A percentile compares a stretch with the other conserved stretches of the same genome.
Evolutionary conservation across 2,113 vertebrate species (phyloP).

Genomic region (Pimephales promelas): DNA sequence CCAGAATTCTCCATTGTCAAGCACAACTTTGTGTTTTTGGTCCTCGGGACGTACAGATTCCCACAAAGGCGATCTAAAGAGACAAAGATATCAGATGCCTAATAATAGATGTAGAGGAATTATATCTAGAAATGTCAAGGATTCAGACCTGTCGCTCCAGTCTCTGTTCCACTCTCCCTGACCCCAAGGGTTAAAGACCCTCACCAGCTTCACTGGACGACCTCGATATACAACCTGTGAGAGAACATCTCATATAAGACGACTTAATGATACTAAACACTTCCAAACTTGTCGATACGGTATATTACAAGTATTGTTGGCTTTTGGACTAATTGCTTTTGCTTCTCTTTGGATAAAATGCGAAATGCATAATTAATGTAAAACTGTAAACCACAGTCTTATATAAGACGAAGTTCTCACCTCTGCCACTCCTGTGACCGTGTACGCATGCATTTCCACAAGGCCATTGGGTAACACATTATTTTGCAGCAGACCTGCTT

Average conservation of each 20-base stretch:
- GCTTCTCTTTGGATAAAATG: not conserved
- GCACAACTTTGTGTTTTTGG: conserved; percentile 50
- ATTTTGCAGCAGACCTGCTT: conserved; percentile 62
- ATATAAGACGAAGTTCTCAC: conserved; percentile 63
- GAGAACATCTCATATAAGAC: not conserved
- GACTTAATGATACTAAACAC: not conserved
- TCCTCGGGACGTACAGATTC: conserved; percentile 60
- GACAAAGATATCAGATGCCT: not conserved
- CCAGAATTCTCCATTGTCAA: conserved; percentile 76
- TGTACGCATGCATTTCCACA: conserved; percentile 82
- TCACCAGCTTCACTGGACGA: conserved; percentile 73
- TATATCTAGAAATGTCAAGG: not conserved
- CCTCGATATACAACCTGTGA: conserved; percentile 71
- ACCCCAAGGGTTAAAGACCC: conserved; percentile 84
- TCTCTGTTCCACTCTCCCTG: conserved; percentile 81
- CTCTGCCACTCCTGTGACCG: conserved; percentile 81
- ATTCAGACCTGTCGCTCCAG: conserved; percentile 83
- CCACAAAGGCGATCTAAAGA: conserved; percentile 70
- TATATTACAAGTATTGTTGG: not conserved
- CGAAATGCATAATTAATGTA: not conserved
- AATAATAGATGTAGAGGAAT: not conserved
- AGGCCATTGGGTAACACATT: conserved; percentile 71
- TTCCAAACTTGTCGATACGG: not conserved
- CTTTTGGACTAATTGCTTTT: not conserved
- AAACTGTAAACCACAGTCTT: not conserved